Evolutionary conservation across 2,888 invertebrate species (phyloP).

Genomic region (Rhingia campestris): DNA sequence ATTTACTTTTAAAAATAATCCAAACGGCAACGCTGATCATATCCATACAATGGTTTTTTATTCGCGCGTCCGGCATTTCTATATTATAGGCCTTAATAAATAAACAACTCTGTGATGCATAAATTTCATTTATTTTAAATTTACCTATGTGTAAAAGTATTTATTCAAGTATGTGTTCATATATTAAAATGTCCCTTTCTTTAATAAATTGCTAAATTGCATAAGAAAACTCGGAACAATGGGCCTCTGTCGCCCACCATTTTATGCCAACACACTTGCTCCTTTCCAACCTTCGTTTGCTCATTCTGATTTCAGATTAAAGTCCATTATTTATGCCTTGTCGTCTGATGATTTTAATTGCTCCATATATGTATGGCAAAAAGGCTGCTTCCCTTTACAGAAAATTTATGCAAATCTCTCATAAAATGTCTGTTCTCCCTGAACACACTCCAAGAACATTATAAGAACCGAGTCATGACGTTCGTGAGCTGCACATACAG

Average conservation of each 20-base stretch:
- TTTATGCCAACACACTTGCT: neutral
- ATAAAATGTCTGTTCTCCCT: conserved; percentile 48
- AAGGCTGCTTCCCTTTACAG: conserved; percentile 35
- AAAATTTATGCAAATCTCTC: conserved; percentile 62
- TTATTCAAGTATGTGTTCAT: neutral
- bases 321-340: conserved; percentile 50
- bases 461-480: conserved; percentile 11
- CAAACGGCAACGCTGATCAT: too few relatives aligned
- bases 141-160: neutral
- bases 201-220: conserved; percentile 18
- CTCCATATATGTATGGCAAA: conserved; percentile 42
- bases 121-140: too few relatives aligned
- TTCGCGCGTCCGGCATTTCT: too few relatives aligned
- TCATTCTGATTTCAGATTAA: conserved; percentile 53
- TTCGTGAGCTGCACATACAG: conserved; percentile 31
- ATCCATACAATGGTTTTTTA: too few relatives aligned
- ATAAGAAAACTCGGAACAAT: conserved; percentile 23
- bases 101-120: too few relatives aligned
- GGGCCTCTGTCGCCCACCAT: conserved; percentile 25
- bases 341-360: conserved; percentile 64
- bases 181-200: conserved; percentile 21
- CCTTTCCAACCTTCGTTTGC: conserved; percentile 19
- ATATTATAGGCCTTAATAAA: too few relatives aligned
- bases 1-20: too few relatives aligned
- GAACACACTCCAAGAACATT: conserved; percentile 5